These are phyloP conservation scores for Petaurus breviceps DNA, from an alignment of 2,113 vertebrate genomes.

Conservation along the genomic window DNA sequence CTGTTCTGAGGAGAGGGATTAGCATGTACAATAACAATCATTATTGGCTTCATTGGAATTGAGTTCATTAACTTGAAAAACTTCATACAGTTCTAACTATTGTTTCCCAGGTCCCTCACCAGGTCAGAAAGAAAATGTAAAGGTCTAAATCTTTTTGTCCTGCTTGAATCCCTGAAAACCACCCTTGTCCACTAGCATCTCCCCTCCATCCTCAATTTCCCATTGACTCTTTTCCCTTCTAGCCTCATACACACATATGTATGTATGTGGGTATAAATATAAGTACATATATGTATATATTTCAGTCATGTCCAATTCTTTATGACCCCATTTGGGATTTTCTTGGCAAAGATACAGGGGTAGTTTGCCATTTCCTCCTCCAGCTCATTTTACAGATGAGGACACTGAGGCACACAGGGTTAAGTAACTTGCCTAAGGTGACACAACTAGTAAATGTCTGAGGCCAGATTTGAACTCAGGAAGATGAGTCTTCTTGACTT, in stretches of 20 bases:
- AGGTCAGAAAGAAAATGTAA: not conserved
- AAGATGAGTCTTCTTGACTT: too few relatives aligned
- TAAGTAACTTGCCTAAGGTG: not conserved
- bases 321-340: not conserved
- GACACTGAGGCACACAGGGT: not conserved
- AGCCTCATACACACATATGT: not conserved
- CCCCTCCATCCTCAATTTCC: not conserved
- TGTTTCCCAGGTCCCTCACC: not conserved
- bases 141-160: not conserved
- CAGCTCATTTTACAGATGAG: not conserved
- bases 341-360: not conserved
- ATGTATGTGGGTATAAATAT: too few relatives aligned
- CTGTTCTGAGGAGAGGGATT: too few relatives aligned
- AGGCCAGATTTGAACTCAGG: not conserved
- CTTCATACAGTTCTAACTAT: not conserved
- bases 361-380: not conserved
- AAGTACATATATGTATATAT: too few relatives aligned
- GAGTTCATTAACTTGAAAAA: not conserved
- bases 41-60: not conserved
- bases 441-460: not conserved
- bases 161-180: not conserved
- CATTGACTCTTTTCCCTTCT: not conserved
- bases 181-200: not conserved
- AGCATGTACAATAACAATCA: not conserved
- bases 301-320: not conserved